These are phyloP conservation scores for Platichthys flesus DNA, from an alignment of 2,113 vertebrate species.

Conservation along the genomic window DNA sequence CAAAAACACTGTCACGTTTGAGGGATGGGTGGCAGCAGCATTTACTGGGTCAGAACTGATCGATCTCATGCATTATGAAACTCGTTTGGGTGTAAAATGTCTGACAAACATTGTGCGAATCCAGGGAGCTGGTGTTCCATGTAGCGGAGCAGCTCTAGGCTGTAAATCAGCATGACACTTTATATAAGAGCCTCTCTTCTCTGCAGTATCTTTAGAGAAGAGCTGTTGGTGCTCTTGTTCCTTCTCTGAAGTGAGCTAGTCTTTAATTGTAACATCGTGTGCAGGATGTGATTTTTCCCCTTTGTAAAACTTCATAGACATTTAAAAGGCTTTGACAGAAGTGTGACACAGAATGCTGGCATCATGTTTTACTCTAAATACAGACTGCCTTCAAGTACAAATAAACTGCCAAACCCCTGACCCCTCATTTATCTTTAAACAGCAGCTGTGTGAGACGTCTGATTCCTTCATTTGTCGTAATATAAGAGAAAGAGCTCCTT, in stretches of 20 bases:
- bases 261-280: conserved; percentile 21
- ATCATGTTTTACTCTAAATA: conserved; percentile 16
- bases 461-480: conserved; percentile 1
- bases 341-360: conserved; percentile 9
- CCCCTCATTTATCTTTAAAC: conserved; percentile 31
- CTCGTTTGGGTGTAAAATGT: conserved; percentile 30
- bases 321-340: background rate
- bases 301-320: conserved; percentile 18
- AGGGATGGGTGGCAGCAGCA: background rate
- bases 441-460: conserved; percentile 13
- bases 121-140: conserved; percentile 16
- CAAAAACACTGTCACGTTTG: background rate
- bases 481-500: background rate
- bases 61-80: conserved; percentile 32
- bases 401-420: background rate
- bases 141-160: conserved; percentile 4
- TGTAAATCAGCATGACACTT: conserved; percentile 40
- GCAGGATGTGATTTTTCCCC: conserved; percentile 5
- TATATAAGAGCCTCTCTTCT: conserved; percentile 12
- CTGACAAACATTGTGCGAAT: conserved; percentile 26
- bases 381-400: conserved; percentile 21
- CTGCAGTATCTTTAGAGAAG: conserved; percentile 3
- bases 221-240: conserved; percentile 1
- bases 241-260: background rate
- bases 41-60: conserved; percentile 42